These are phyloP conservation scores for Pithys albifrons DNA, from an alignment of 2,113 vertebrate genomes.

Conservation along the genomic window DNA sequence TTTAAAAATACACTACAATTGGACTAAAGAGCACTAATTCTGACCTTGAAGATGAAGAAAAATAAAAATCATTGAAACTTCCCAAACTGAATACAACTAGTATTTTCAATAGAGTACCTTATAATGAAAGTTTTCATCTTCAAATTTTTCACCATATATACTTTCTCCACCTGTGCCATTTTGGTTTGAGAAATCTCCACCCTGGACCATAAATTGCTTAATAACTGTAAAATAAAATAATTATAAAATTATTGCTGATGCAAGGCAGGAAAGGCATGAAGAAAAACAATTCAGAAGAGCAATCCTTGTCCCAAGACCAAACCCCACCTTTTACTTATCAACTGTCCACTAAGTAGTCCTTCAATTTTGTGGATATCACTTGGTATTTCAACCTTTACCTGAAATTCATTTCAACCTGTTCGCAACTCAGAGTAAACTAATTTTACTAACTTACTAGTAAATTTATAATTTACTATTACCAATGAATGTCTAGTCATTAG, in stretches of 20 bases:
- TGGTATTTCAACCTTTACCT: neutral
- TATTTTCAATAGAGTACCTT: constrained; percentile 76
- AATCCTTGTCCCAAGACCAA: neutral
- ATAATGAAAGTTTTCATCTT: constrained; percentile 97
- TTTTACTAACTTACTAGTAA: neutral
- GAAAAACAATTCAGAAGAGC: neutral
- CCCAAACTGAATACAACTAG: neutral
- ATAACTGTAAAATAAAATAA: constrained; percentile 82
- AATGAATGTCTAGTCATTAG: neutral
- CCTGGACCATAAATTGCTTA: constrained; percentile 97
- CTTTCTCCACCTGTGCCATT: constrained; percentile 97
- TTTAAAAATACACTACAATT: neutral
- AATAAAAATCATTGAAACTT: neutral
- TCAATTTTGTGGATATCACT: neutral
- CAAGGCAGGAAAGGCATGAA: neutral
- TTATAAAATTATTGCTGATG: neutral
- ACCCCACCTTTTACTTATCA: neutral
- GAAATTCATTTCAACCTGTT: neutral
- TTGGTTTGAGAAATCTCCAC: constrained; percentile 96
- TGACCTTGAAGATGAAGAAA: neutral
- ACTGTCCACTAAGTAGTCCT: neutral
- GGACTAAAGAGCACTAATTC: neutral
- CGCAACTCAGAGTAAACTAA: neutral
- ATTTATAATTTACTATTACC: neutral
- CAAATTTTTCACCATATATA: constrained; percentile 98